Conservation (phyloP, 2,888 invertebrate genomes). For the Zygothrica quintamaculata region DNA sequence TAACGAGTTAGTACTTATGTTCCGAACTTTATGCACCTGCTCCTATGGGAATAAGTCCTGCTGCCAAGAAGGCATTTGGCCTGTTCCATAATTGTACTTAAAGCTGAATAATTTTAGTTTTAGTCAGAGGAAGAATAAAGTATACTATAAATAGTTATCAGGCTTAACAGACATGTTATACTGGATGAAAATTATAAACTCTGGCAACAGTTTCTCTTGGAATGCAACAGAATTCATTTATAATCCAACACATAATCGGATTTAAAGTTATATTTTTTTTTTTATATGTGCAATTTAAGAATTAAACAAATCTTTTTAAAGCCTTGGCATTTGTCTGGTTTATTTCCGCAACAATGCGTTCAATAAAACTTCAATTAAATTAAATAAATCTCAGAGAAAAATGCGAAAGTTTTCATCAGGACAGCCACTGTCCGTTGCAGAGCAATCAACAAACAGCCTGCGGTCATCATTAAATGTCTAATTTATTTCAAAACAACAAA, state of each 20-base stretch:
- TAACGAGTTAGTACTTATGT: too few species aligned
- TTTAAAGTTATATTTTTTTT: background rate
- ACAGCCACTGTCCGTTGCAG: conserved; percentile 44
- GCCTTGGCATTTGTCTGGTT: conserved; percentile 9
- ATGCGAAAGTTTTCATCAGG: conserved; percentile 49
- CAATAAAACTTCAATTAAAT: conserved; percentile 77
- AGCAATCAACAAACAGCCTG: conserved; percentile 77
- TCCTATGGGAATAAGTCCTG: too few species aligned
- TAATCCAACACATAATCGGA: too few species aligned
- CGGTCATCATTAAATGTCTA: conserved; percentile 80
- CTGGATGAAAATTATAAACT: too few species aligned
- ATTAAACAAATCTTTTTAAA: conserved; percentile 1
- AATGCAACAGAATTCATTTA: background rate
- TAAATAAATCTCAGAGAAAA: conserved; percentile 74
- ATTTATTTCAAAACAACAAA: conserved; percentile 71
- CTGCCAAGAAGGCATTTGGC: too few species aligned
- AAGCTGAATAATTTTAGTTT: too few species aligned
- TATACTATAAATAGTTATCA: too few species aligned
- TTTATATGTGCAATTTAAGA: background rate
- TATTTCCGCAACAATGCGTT: conserved; percentile 53
- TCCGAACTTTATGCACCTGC: too few species aligned
- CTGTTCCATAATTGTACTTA: too few species aligned
- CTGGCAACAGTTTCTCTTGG: background rate
- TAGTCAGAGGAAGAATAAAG: too few species aligned
- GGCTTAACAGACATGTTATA: too few species aligned